phyloP scores from a whole-genome alignment of 2,888 invertebrate genomes.

The Aquatica leii region DNA sequence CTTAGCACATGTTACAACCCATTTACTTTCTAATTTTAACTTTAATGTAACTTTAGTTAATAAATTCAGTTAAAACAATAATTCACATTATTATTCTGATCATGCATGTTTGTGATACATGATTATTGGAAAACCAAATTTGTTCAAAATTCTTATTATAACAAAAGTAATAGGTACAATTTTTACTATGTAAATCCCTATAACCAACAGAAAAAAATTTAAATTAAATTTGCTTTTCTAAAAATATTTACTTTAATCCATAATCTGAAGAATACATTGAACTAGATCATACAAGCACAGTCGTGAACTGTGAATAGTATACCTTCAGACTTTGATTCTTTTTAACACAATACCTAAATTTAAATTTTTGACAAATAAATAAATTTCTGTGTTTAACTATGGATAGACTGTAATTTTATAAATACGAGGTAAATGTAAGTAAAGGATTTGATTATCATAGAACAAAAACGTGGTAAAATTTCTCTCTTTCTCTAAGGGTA shows the following conservation, averaged over 20 bases:
- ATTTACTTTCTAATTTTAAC: slow-evolving; percentile 1
- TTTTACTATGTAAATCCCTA: too few species aligned
- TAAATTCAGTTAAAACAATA: too few species aligned
- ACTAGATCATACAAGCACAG: neutral
- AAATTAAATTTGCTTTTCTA: slow-evolving; percentile 5
- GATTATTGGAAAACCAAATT: neutral
- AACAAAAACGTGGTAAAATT: too few species aligned
- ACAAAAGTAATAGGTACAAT: slow-evolving; percentile 5
- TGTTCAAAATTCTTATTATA: neutral
- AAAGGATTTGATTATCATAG: too few species aligned
- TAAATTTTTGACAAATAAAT: neutral
- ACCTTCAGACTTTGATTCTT: too few species aligned
- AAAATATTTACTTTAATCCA: slow-evolving; percentile 3
- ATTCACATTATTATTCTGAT: neutral
- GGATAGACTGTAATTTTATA: neutral
- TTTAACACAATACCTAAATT: neutral
- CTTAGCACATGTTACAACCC: slow-evolving; percentile 1
- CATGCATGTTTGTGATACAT: too few species aligned
- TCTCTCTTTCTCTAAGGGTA: neutral
- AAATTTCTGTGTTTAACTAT: neutral
- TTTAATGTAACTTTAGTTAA: too few species aligned
- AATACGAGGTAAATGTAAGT: too few species aligned
- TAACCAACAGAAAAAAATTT: neutral
- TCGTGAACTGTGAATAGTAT: too few species aligned
- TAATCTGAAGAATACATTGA: neutral